A percentile compares a stretch with the other conserved stretches of the same genome.
Evolutionary conservation across 64 coral and sea anemone species (phyloP).

Genomic region (Exaiptasia diaphana): DNA sequence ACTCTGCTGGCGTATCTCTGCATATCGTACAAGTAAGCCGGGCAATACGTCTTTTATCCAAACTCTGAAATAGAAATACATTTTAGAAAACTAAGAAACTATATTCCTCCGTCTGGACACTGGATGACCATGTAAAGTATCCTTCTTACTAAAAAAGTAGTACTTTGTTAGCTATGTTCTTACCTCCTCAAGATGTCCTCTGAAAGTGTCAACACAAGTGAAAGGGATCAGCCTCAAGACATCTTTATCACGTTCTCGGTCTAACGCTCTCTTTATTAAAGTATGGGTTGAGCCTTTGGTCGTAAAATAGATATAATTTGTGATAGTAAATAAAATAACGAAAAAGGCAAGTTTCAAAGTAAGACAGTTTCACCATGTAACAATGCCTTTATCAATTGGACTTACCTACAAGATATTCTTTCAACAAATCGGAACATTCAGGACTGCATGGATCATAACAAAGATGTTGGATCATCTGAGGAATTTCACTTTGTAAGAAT

Average conservation of each 20-base stretch:
- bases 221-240: conserved; percentile 54
- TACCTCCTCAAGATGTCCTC: conserved; percentile 88
- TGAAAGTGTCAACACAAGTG: conserved; percentile 72
- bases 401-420: conserved; percentile 89
- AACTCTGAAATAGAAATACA: conserved; percentile 27
- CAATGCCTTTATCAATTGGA: too few relatives aligned
- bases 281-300: conserved; percentile 70
- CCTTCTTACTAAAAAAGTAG: too few relatives aligned
- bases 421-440: conserved; percentile 73
- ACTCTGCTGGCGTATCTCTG: conserved; percentile 55
- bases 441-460: conserved; percentile 79
- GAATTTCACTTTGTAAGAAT: too few relatives aligned
- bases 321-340: too few relatives aligned
- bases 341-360: too few relatives aligned
- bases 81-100: too few relatives aligned
- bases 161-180: too few relatives aligned
- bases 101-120: too few relatives aligned
- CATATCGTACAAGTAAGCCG: conserved; percentile 54
- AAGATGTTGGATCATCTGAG: conserved; percentile 77
- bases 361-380: too few relatives aligned
- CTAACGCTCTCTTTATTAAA: conserved; percentile 54
- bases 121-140: too few relatives aligned
- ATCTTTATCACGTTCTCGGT: conserved; percentile 62
- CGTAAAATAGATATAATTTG: neutral
- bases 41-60: conserved; percentile 68